Percentiles rank a stretch among this genome's conserved stretches.
Evolutionary conservation across 2,888 invertebrate species (phyloP).

Genomic region (Thereva unica): DNA sequence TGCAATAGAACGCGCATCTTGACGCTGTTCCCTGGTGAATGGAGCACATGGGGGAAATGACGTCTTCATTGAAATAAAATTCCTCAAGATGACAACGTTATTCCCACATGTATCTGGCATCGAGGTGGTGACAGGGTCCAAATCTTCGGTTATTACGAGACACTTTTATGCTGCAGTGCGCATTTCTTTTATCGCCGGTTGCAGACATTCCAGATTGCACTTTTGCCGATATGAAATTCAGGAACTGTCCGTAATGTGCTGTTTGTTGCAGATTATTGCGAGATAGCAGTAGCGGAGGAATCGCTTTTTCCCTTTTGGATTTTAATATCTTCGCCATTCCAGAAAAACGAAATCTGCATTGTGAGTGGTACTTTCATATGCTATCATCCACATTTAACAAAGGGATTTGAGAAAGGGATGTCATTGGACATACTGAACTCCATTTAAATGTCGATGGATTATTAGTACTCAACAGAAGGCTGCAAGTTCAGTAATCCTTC

Average conservation of each 20-base stretch:
- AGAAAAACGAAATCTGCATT: no score
- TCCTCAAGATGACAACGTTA: conserved; percentile 6
- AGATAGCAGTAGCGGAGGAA: background rate
- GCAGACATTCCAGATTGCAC: conserved; percentile 22
- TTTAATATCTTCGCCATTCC: no score
- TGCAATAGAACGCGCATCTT: conserved; percentile 10
- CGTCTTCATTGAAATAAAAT: conserved; percentile 26
- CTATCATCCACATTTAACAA: no score
- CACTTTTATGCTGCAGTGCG: conserved; percentile 30
- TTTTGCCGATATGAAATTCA: conserved; percentile 25
- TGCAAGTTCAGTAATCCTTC: no score
- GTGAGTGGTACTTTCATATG: no score
- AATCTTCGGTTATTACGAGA: conserved; percentile 31
- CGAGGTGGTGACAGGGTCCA: background rate
- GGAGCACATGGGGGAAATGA: conserved; percentile 12
- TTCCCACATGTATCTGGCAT: conserved; percentile 13
- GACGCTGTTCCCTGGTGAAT: conserved; percentile 1
- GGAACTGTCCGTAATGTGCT: conserved; percentile 16
- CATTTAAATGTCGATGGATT: no score
- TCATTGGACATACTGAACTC: no score
- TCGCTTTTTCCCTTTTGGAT: no score
- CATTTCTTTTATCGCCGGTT: conserved; percentile 30
- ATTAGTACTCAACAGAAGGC: no score
- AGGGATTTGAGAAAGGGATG: no score
- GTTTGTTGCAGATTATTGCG: conserved; percentile 24